Evolutionary conservation across 2,113 vertebrate genomes (phyloP).

Genomic region (Nothoprocta pentlandii): DNA sequence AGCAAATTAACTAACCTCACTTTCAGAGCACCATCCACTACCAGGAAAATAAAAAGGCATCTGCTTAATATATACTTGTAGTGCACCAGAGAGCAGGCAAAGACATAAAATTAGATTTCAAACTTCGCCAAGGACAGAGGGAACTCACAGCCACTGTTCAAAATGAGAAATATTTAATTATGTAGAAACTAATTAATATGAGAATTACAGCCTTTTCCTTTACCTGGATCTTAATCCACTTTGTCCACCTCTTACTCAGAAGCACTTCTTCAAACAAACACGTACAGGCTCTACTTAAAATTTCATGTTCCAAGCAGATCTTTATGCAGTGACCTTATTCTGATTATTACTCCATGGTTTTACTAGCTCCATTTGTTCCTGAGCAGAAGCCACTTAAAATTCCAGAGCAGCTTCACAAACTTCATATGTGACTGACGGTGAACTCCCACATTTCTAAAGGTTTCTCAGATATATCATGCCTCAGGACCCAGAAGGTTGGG

Average conservation of each 20-base stretch:
- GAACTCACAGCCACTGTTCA: constrained; percentile 13
- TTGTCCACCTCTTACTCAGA: constrained; percentile 39
- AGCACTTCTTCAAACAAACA: constrained; percentile 58
- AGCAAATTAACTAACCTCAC: background rate
- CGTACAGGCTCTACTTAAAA: constrained; percentile 39
- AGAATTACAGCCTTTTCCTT: constrained; percentile 51
- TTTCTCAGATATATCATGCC: background rate
- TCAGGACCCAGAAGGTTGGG: background rate
- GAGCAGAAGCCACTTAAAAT: constrained; percentile 37
- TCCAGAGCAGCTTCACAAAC: constrained; percentile 19
- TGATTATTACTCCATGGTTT: constrained; percentile 32
- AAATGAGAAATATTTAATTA: constrained; percentile 69
- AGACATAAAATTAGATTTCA: constrained; percentile 39
- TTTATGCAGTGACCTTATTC: constrained; percentile 54
- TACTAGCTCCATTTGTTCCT: background rate
- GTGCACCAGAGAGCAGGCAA: constrained; percentile 16
- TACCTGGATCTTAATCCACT: constrained; percentile 3
- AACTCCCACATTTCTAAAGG: background rate
- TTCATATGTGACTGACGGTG: background rate
- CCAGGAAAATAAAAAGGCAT: background rate
- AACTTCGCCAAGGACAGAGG: constrained; percentile 50
- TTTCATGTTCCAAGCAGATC: constrained; percentile 47
- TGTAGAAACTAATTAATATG: constrained; percentile 64
- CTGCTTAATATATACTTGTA: background rate
- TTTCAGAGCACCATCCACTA: background rate